Percentiles rank a stretch among this genome's conserved stretches.
Conservation (phyloP, 2,888 invertebrate species). For the Leucophora obtusa region DNA sequence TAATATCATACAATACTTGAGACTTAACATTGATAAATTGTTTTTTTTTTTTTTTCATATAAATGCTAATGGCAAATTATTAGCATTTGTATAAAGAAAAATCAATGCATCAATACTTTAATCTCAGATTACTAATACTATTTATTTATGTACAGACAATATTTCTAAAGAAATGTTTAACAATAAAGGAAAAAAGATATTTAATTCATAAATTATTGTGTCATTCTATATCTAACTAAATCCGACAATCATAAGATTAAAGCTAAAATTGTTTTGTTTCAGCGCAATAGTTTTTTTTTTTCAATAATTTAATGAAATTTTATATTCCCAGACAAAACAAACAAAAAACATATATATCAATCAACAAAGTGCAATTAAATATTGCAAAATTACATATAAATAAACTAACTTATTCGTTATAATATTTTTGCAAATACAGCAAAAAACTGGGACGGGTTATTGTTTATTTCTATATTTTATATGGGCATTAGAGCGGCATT, state of each 20-base stretch:
- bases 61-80: too few species aligned
- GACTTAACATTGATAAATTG: too few species aligned
- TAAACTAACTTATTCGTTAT: conserved; percentile 12
- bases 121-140: too few species aligned
- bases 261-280: not conserved
- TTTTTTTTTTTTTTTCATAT: too few species aligned
- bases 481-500: too few species aligned
- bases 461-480: conserved; percentile 9
- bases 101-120: too few species aligned
- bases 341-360: conserved; percentile 41
- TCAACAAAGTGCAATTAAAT: conserved; percentile 54
- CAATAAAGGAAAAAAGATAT: too few species aligned
- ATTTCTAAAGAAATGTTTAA: not conserved
- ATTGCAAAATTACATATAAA: conserved; percentile 18
- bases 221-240: too few species aligned
- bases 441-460: conserved; percentile 49
- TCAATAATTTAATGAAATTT: conserved; percentile 38
- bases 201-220: too few species aligned
- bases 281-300: not conserved
- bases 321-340: conserved; percentile 43
- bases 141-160: not conserved
- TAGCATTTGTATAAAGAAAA: too few species aligned
- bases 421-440: conserved; percentile 43
- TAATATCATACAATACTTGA: too few species aligned
- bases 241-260: not conserved